These are phyloP conservation scores for Paradisaea rubra DNA, from an alignment of 2,113 vertebrate species.

Conservation along the genomic window DNA sequence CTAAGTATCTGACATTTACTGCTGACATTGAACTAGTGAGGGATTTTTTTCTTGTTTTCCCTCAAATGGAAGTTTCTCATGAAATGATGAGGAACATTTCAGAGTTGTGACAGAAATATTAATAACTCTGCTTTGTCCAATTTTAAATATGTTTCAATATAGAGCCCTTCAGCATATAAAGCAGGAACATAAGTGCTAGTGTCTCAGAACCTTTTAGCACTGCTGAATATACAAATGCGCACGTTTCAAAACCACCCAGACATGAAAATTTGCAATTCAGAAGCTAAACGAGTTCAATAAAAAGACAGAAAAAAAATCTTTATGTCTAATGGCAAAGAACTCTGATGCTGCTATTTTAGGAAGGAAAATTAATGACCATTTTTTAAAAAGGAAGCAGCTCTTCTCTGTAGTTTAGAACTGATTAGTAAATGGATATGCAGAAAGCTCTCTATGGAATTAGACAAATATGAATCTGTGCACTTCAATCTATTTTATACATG, in stretches of 20 bases:
- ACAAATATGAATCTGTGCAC: not conserved
- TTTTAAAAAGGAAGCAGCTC: constrained; percentile 6
- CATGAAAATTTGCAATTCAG: not conserved
- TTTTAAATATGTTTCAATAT: not conserved
- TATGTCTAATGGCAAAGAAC: not conserved
- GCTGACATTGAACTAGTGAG: not conserved
- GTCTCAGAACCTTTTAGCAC: not conserved
- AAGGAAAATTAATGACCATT: not conserved
- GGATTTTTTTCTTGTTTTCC: not conserved
- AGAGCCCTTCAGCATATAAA: not conserved
- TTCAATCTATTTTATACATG: constrained; percentile 28
- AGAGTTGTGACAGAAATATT: not conserved
- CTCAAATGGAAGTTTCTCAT: not conserved
- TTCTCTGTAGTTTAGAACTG: constrained; percentile 12
- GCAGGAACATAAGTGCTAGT: not conserved
- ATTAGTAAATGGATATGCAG: constrained; percentile 26
- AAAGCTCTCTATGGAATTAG: not conserved
- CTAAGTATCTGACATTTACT: not conserved
- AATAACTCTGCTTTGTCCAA: not conserved
- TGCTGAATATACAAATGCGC: not conserved
- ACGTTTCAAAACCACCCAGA: not conserved
- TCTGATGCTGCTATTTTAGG: constrained; percentile 10
- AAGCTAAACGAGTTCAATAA: not conserved
- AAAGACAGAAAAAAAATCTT: not conserved
- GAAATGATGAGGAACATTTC: not conserved